Evolutionary conservation across 2,797 vertebrate species (phyloP).

Genomic region (Erithacus rubecula): DNA sequence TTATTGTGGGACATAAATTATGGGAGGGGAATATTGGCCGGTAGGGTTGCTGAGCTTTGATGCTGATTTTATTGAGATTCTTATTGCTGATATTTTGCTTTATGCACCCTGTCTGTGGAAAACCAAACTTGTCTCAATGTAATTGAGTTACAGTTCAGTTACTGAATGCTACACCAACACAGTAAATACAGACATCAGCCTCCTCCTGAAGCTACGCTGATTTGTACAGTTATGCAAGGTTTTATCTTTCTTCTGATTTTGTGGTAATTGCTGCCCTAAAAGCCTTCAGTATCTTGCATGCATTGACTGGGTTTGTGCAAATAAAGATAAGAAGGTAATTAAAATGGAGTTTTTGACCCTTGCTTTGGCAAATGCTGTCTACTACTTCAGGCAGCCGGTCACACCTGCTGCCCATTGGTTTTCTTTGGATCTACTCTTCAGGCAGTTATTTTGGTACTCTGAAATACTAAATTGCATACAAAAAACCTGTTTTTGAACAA

Average conservation of each 20-base stretch:
- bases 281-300: neutral
- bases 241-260: neutral
- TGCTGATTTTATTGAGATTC: neutral
- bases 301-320: neutral
- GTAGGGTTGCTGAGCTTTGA: accelerated
- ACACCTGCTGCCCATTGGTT: neutral
- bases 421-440: neutral
- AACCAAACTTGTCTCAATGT: neutral
- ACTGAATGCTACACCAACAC: neutral
- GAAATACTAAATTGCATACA: neutral
- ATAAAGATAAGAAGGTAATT: neutral
- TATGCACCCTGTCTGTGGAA: neutral
- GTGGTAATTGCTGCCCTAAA: neutral
- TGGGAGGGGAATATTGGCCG: neutral
- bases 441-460: neutral
- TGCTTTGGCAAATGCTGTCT: neutral
- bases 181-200: neutral
- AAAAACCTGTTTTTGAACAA: neutral
- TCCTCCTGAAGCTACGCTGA: neutral
- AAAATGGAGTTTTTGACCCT: neutral
- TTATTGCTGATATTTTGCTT: neutral
- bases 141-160: neutral
- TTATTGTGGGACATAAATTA: neutral
- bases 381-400: neutral
- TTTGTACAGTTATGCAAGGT: neutral